These are phyloP conservation scores for Metopolophium dirhodum DNA, from an alignment of 1,140 invertebrate genomes.

Conservation along the genomic window DNA sequence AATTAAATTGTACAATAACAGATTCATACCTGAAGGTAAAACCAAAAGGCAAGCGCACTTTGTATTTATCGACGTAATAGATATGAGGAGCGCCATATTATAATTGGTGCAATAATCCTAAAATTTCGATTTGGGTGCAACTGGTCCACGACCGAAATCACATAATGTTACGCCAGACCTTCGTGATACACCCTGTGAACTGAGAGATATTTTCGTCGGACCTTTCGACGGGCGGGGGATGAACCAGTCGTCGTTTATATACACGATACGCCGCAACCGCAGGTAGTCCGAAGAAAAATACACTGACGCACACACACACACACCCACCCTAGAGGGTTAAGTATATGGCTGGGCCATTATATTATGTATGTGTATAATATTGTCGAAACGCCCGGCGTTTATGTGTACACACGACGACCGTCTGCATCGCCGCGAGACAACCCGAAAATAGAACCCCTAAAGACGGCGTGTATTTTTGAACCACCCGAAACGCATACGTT, in stretches of 20 bases:
- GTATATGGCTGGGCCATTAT: not conserved
- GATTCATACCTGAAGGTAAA: no score
- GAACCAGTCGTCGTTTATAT: not conserved
- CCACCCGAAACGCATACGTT: not conserved
- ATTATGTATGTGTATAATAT: not conserved
- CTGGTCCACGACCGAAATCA: not conserved
- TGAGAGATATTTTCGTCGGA: not conserved
- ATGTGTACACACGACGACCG: not conserved
- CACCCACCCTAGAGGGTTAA: not conserved
- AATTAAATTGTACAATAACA: no score
- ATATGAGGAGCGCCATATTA: no score
- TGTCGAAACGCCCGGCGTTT: not conserved
- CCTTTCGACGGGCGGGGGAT: not conserved
- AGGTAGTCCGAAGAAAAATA: not conserved
- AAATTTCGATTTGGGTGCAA: not conserved
- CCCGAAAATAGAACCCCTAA: constrained; percentile 8
- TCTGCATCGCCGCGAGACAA: not conserved
- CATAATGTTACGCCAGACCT: no score
- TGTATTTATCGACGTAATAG: no score
- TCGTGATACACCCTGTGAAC: not conserved
- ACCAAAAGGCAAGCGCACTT: no score
- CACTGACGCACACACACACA: not conserved
- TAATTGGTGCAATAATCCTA: not conserved
- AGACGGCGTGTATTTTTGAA: not conserved
- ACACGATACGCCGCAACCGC: not conserved